phyloP scores from a whole-genome alignment of 2,113 vertebrate genomes.

The Gorilla gorilla region DNA sequence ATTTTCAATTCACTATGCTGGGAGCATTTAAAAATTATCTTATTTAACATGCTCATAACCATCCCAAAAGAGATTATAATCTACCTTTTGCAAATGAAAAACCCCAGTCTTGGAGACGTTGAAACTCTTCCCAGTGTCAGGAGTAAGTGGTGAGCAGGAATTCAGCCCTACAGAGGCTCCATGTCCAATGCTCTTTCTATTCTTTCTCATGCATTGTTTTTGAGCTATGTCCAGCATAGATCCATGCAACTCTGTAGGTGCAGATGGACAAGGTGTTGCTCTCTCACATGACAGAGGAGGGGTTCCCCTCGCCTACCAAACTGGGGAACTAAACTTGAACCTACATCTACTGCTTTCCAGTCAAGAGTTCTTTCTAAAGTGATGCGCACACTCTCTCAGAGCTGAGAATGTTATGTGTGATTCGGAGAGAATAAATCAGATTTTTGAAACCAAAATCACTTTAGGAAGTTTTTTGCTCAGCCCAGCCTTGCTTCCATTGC shows the following conservation, averaged over 20 bases:
- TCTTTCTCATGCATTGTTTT: neutral
- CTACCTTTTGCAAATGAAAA: neutral
- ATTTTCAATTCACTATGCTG: neutral
- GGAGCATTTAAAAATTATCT: neutral
- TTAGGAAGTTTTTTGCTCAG: neutral
- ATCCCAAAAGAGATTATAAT: neutral
- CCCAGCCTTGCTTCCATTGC: neutral
- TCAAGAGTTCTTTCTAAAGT: neutral
- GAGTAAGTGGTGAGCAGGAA: accelerated
- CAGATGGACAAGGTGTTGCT: neutral
- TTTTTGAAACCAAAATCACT: neutral
- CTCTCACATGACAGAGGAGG: neutral
- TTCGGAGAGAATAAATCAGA: neutral
- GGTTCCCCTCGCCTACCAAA: neutral
- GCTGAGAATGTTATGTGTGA: neutral
- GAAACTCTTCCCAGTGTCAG: neutral
- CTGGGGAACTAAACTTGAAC: neutral
- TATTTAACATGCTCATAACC: neutral
- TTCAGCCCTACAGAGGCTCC: neutral
- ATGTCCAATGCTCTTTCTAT: neutral
- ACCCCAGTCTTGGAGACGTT: neutral
- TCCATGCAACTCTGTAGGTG: neutral
- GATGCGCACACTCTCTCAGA: no score
- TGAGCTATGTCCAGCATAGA: accelerated
- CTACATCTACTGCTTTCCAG: neutral